Evolutionary conservation across 2,888 invertebrate species (phyloP).

Genomic region (Standfussiana lucernea): DNA sequence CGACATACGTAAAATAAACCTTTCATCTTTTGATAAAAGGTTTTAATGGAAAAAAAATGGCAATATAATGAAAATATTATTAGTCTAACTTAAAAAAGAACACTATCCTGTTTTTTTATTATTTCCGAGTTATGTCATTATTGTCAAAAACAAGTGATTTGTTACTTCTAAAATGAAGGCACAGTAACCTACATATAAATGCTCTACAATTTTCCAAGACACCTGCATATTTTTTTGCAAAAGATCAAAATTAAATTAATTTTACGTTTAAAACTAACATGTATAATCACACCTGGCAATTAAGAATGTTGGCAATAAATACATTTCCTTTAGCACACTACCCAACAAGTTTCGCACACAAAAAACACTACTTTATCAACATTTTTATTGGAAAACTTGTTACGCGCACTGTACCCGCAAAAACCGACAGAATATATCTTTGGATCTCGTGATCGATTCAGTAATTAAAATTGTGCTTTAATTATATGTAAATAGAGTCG

Average conservation of each 20-base stretch:
- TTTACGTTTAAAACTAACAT: constrained; percentile 55
- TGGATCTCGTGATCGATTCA: constrained; percentile 42
- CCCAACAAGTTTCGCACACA: constrained; percentile 55
- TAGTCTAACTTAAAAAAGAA: too few species aligned
- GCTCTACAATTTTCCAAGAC: background rate
- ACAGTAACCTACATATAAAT: constrained; percentile 6
- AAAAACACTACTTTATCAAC: constrained; percentile 62
- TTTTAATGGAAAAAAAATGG: too few species aligned
- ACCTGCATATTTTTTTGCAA: constrained; percentile 12
- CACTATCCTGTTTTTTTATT: too few species aligned
- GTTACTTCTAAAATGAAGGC: background rate
- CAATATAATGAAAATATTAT: too few species aligned
- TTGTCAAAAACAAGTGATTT: too few species aligned
- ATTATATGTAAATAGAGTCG: constrained; percentile 35
- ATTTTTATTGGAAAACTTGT: constrained; percentile 70
- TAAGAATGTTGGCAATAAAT: constrained; percentile 59
- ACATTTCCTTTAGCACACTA: constrained; percentile 51
- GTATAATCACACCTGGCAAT: constrained; percentile 52
- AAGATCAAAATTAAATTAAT: constrained; percentile 41
- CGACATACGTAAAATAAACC: too few species aligned
- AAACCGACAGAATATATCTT: constrained; percentile 52
- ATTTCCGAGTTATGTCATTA: too few species aligned
- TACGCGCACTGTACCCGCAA: constrained; percentile 57
- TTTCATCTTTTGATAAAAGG: too few species aligned
- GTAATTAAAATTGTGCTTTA: constrained; percentile 54